A percentile compares a stretch with the other conserved stretches of the same genome.
These are phyloP conservation scores for Caracal caracal DNA, from an alignment of 2,113 vertebrate species.

Conservation along the genomic window DNA sequence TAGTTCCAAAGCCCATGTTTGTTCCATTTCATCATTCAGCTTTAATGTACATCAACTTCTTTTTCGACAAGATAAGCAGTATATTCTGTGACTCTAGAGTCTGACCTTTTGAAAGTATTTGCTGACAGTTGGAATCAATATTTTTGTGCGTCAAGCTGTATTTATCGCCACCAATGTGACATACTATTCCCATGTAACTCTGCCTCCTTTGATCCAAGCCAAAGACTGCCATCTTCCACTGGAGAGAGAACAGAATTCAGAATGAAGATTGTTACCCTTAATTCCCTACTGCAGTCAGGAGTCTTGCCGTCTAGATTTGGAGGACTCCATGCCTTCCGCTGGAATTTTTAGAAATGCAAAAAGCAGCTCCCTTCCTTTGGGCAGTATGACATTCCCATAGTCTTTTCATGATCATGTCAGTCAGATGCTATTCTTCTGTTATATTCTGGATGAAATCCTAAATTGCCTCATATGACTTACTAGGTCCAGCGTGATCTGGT, in stretches of 20 bases:
- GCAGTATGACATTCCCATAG: neutral
- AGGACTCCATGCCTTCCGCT: neutral
- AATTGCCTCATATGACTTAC: neutral
- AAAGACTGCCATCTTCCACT: neutral
- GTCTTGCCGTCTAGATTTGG: neutral
- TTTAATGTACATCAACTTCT: accelerated
- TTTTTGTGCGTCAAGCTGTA: constrained; percentile 35
- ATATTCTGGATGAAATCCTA: neutral
- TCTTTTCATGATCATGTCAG: neutral
- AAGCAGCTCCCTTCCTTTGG: neutral
- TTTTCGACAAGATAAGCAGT: neutral
- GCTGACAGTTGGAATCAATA: constrained; percentile 65
- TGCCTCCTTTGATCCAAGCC: neutral
- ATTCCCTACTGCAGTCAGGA: neutral
- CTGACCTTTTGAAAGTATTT: constrained; percentile 64
- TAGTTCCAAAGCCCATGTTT: neutral
- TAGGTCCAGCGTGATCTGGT: neutral
- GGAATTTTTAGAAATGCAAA: neutral
- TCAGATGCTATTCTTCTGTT: neutral
- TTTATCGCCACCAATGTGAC: constrained; percentile 56
- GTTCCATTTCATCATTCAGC: neutral
- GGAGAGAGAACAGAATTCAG: neutral
- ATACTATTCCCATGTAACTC: neutral
- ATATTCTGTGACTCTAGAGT: neutral
- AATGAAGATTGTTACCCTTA: neutral